phyloP scores from a whole-genome alignment of 2,113 vertebrate species.

The Amphiprion ocellaris region DNA sequence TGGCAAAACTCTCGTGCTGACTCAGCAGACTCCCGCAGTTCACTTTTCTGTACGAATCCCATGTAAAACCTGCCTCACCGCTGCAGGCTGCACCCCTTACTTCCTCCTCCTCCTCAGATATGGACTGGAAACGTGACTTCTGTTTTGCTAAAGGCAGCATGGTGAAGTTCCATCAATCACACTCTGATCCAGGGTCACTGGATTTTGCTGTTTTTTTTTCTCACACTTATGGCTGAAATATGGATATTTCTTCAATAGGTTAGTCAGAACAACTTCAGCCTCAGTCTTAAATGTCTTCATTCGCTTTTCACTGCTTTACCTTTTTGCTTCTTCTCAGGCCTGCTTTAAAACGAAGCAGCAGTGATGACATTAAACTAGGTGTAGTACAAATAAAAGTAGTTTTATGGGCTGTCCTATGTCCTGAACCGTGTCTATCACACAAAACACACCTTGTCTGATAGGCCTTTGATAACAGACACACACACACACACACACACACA shows the following conservation, averaged over 20 bases:
- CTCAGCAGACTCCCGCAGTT: slow-evolving; percentile 29
- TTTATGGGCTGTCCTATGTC: slow-evolving; percentile 60
- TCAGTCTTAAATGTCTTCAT: not conserved
- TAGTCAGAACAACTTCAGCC: not conserved
- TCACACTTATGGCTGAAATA: not conserved
- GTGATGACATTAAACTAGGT: not conserved
- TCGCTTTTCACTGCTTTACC: not conserved
- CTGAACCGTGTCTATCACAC: slow-evolving; percentile 45
- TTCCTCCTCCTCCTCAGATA: not conserved
- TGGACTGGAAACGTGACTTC: not conserved
- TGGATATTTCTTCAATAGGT: too few relatives aligned
- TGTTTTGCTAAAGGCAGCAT: not conserved
- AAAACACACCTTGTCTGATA: slow-evolving; percentile 70
- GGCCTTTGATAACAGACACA: slow-evolving; percentile 44
- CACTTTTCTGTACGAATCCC: not conserved
- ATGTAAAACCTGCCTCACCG: not conserved
- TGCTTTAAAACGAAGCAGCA: not conserved
- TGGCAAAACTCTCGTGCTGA: slow-evolving; percentile 15
- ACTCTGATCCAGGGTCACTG: not conserved
- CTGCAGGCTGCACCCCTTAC: slow-evolving; percentile 8
- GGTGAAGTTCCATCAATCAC: not conserved
- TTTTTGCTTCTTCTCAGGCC: not conserved
- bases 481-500: too few relatives aligned
- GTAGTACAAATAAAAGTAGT: slow-evolving; percentile 1
- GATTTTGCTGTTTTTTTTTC: not conserved